phyloP scores from a whole-genome alignment of 2,888 invertebrate genomes.

The Nephrotoma appendiculata region DNA sequence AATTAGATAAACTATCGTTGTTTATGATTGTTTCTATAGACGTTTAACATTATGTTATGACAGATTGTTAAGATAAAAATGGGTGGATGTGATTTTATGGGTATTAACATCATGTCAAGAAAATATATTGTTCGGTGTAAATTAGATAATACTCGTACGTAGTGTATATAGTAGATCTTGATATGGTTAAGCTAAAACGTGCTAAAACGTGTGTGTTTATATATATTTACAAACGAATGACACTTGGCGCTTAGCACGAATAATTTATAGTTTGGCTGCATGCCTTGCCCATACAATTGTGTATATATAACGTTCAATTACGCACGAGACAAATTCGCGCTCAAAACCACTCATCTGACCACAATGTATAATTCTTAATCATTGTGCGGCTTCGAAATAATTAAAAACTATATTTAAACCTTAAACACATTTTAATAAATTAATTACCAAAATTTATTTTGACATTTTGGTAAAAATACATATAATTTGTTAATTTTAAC shows the following conservation, averaged over 20 bases:
- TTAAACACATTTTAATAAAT: not conserved
- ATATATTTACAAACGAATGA: not conserved
- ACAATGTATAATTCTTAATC: not conserved
- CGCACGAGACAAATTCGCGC: not conserved
- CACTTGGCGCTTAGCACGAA: not conserved
- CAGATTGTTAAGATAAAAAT: not conserved
- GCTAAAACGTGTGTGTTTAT: not conserved
- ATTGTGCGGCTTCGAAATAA: not conserved
- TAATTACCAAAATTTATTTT: not conserved
- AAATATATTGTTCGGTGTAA: not conserved
- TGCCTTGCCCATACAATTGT: not conserved
- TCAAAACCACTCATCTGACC: not conserved
- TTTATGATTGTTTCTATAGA: not conserved
- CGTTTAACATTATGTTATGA: not conserved
- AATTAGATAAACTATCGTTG: not conserved
- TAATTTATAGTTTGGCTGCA: not conserved
- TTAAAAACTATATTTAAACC: not conserved
- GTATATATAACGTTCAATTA: not conserved
- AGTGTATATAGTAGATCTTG: not conserved
- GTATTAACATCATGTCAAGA: not conserved
- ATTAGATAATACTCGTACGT: not conserved
- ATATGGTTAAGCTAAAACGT: not conserved
- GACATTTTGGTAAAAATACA: not conserved
- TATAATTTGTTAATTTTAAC: not conserved
- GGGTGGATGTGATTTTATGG: not conserved